Evolutionary conservation across 2,888 invertebrate species (phyloP), one percentile per base, ranked within the genome.

Genomic region (Mechanitis messenoides): DNA sequence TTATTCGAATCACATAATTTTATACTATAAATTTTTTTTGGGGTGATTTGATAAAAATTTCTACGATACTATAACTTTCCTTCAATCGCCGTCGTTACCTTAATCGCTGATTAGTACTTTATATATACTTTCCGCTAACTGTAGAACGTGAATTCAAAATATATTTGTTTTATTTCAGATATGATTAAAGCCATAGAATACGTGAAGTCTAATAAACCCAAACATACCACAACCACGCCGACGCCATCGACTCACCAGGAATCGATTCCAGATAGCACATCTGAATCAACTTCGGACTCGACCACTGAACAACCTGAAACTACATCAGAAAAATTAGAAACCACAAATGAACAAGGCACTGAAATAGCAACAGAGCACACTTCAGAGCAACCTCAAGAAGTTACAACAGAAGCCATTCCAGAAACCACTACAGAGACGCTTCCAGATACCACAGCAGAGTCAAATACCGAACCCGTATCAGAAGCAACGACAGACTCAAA

Each of bases 141-240:
- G 20, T 20, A 20, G 20, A 20, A 20, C 20, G 20, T 20, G 20
- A 20, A 20, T 20, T 20, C 20, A 20, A 20, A 20, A 20, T 20
- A 20, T 20, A 20, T 20, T 20, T 20, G 20, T 20, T 20, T 20
- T 35, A 33, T 65, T 66, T 11, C 64, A 71, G 71, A 69, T 63
- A 66, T 71, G 28, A 12, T 69, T 0, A 64, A 55, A 47, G 69
- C 70, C 68, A 73, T 70, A 64, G 31, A 70, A 72, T 58, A 71
- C 63, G 54, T 78, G 62, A 33, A 72, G 69, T 55, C 62, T 7
- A 62, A 64, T n/a, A 63, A 57, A 33, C 42, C 31, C 31, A 31
- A 28, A 50, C 3, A 9, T 6, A 9, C 28, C 28, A 42, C 42
- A 9, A 42, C 42, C 3, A 3, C 42, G 9, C 9, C 3, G 11